Base-by-base conservation (phyloP, 2,113 vertebrate genomes). In the Isichthys henryi region DNA sequence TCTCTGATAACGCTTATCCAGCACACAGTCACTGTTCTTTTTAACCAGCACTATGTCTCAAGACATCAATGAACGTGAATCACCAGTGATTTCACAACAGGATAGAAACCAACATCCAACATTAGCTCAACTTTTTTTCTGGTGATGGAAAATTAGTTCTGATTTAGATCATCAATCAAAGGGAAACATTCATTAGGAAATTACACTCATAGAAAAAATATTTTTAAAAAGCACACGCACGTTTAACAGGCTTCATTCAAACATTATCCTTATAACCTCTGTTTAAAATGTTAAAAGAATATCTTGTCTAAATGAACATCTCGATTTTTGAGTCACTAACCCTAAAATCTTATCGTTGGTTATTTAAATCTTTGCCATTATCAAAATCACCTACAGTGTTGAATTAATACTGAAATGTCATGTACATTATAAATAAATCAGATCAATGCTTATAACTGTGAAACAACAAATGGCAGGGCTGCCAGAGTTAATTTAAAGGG, bases 361-460 rank as follows among this genome's bases (percentile, higher is more conserved):
- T 80, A 19, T 80, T 80, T 43, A 39, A 19, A 43, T 21, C 19
- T 48, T 9, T 84, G 43, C 10, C 19, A 48, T 43, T 45, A 46
- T 84, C 8, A 46, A 84, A 23, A 46, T 23, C 82, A 84, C 45
- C 48, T 84, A 23, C 82, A 48, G 82, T 84, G 48, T 2, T 84
- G 9, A 48, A n/a, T 9, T 48, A 84, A 48, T n/a, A 84, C n/a
- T 45, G 45, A 82, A 86, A 80, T 19, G 35, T 43, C 89, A 88
- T 92, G 90, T 66, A 82, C 86, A 88, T 53, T 8, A 35, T 77
- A 89, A 90, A 93, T 93, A 94, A 93, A 92, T 93, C 91, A 92
- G 93, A 94, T 94, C 93, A 93, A 90, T 94, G 92, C 88, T 92
- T 90, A 92, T 92, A 94, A 93, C 92, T 94, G 91, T 93, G 89